phyloP scores from a whole-genome alignment of 1,140 invertebrate species.

The Cydia pomonella region DNA sequence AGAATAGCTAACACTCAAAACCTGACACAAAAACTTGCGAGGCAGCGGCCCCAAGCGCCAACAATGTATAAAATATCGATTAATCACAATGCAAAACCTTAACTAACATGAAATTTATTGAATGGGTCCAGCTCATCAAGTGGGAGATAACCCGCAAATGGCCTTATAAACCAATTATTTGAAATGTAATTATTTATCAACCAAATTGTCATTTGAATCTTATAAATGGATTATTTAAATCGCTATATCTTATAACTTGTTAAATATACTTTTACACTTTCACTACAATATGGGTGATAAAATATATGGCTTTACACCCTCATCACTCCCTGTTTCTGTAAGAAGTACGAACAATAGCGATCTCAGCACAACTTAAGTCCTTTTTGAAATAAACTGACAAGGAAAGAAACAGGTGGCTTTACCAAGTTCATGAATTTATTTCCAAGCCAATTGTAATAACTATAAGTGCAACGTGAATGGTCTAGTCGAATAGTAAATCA shows the following conservation, averaged over 20 bases:
- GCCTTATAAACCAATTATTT: too few species aligned
- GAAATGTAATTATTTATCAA: too few species aligned
- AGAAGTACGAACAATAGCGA: neutral
- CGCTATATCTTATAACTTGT: constrained; percentile 9
- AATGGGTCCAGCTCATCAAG: too few species aligned
- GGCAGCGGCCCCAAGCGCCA: too few species aligned
- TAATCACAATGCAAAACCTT: too few species aligned
- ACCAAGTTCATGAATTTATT: constrained; percentile 6
- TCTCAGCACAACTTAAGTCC: neutral
- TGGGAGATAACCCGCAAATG: too few species aligned
- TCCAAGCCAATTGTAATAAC: neutral
- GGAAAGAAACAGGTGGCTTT: constrained; percentile 7
- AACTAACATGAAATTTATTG: too few species aligned
- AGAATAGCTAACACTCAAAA: too few species aligned
- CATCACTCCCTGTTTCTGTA: neutral
- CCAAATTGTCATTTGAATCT: too few species aligned
- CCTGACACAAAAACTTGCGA: too few species aligned
- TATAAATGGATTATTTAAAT: neutral
- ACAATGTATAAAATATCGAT: too few species aligned
- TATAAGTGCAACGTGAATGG: neutral
- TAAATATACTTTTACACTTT: neutral
- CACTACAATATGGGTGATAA: constrained; percentile 3
- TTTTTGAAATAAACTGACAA: neutral
- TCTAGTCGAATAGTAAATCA: too few species aligned
- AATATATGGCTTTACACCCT: constrained; percentile 14